phyloP scores from a whole-genome alignment of 2,797 vertebrate genomes.

The Oreochromis mossambicus region DNA sequence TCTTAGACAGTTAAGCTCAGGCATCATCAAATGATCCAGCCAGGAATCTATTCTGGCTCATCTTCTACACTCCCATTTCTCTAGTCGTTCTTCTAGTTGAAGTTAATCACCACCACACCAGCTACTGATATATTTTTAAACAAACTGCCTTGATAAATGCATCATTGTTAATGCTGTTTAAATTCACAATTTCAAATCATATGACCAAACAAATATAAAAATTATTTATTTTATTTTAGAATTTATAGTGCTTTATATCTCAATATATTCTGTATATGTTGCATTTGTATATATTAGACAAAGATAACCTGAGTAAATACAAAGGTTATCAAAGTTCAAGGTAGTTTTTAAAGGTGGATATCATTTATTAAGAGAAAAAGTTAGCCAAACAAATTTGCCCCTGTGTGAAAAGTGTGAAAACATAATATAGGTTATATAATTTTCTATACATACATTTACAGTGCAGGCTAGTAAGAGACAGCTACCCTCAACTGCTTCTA shows the following conservation, averaged over 20 bases:
- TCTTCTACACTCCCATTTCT: slow-evolving; percentile 8
- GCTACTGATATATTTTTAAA: background rate
- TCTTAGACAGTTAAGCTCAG: slow-evolving; percentile 31
- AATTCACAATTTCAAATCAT: background rate
- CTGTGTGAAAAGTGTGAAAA: background rate
- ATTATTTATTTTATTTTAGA: background rate
- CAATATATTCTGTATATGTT: background rate
- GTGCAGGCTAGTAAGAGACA: background rate
- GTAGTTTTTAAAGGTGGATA: background rate
- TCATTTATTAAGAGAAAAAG: background rate
- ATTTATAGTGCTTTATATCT: background rate
- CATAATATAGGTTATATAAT: background rate
- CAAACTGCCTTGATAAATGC: background rate
- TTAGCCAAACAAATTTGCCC: background rate
- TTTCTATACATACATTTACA: background rate
- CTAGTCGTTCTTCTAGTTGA: background rate
- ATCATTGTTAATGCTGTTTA: background rate
- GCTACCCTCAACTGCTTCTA: background rate
- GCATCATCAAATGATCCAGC: slow-evolving; percentile 45
- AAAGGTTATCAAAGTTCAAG: background rate
- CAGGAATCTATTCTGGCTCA: slow-evolving; percentile 24
- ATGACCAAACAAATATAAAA: background rate
- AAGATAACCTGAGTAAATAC: background rate
- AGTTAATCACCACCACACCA: background rate
- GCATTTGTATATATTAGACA: background rate